phyloP scores from a whole-genome alignment of 1,140 invertebrate species.

The Caenorhabditis briggsae region DNA sequence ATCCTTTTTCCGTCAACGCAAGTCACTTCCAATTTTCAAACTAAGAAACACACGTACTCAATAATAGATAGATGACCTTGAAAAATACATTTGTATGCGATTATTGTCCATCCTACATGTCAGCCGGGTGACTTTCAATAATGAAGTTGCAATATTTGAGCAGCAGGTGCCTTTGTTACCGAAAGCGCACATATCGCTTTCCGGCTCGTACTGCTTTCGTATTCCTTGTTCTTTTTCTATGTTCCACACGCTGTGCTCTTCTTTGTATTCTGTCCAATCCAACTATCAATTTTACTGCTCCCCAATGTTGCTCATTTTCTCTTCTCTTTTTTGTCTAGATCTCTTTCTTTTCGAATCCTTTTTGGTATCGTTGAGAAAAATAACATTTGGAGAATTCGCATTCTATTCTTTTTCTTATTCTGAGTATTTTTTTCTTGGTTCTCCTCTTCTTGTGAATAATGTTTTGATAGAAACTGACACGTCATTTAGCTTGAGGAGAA shows the following conservation, averaged over 20 bases:
- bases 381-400: neutral
- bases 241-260: neutral
- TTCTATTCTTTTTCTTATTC: neutral
- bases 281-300: too few relatives aligned
- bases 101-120: neutral
- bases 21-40: neutral
- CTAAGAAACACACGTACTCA: neutral
- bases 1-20: neutral
- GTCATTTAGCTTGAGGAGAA: neutral
- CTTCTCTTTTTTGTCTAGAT: neutral
- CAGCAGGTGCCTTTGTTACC: constrained; percentile 43
- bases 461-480: constrained; percentile 4
- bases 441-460: neutral
- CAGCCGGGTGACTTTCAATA: neutral
- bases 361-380: neutral
- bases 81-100: neutral
- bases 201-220: too few relatives aligned
- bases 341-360: neutral
- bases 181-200: constrained; percentile 33
- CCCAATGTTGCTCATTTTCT: constrained; percentile 21
- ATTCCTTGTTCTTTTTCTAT: too few relatives aligned
- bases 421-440: neutral
- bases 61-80: neutral
- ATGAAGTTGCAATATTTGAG: constrained; percentile 27
- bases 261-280: too few relatives aligned